Conservation (phyloP, 2,888 invertebrate species). For the Gibbula magus region DNA sequence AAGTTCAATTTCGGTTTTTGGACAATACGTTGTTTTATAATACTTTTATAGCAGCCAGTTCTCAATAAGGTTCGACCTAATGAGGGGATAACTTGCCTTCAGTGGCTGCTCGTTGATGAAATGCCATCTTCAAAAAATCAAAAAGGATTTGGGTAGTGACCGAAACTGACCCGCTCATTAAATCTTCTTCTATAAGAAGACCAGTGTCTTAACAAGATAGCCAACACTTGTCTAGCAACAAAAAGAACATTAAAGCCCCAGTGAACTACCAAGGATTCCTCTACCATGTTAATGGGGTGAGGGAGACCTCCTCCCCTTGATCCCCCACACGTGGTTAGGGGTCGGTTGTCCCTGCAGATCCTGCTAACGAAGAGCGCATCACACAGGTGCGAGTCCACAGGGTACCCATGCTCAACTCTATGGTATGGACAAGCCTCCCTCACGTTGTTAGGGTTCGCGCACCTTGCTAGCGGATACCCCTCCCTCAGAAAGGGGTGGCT, state of each 20-base stretch:
- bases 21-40: neutral
- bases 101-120: neutral
- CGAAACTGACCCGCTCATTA: neutral
- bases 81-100: neutral
- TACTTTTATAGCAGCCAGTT: neutral
- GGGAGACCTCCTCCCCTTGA: neutral
- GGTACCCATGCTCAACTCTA: too few relatives aligned
- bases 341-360: neutral
- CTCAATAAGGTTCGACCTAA: neutral
- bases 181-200: neutral
- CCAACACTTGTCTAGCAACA: conserved; percentile 1
- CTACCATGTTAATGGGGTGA: neutral
- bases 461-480: too few relatives aligned
- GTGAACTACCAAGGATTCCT: too few relatives aligned
- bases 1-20: neutral
- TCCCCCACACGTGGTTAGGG: neutral
- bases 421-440: too few relatives aligned
- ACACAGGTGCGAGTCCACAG: too few relatives aligned
- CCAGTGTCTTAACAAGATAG: neutral
- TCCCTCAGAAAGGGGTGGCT: too few relatives aligned
- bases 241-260: neutral
- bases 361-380: too few relatives aligned
- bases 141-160: neutral
- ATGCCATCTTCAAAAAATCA: neutral
- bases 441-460: too few relatives aligned